Evolutionary conservation across 2,888 invertebrate species (phyloP), one percentile per base, ranked within the genome.

Genomic region (Lypha dubia): DNA sequence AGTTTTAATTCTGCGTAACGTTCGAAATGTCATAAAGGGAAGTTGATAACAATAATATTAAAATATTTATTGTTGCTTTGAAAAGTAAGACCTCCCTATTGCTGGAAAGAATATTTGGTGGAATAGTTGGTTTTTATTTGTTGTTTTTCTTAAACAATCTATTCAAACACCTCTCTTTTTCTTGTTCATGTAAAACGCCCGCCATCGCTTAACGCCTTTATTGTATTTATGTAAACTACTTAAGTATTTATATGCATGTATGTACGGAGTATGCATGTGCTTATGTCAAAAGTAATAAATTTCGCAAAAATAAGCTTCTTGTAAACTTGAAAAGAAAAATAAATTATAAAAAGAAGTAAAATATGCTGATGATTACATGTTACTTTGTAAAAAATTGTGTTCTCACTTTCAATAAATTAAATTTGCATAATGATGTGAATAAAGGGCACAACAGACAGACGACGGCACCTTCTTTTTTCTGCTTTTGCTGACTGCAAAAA

Each of bases 321-420:
- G 24, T 44, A 15, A 24, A 63, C 22, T 13, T 35, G 0, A 20
- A 38, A 24, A 51, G n/a, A n/a, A 63, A n/a, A 41, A 1, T n/a
- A 44, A 53, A 15, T 8, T 32, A 20, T 20, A 49, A 44, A 20
- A 6, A 6, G 44, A 44, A 5, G 46, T 38, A 46, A 9, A 49
- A 28, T 32, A 20, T 49, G 67, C 60, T 74, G 6, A 62, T 68
- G 32, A 60, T 51, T 49, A 49, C 38, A 58, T 58, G 38, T 49
- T 67, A 20, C 24, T 77, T 11, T 38, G 6, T n/a, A 7, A 0
- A 3, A 22, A 49, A 22, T 74, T 46, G 24, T 68, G 38, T 70
- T 82, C 81, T 81, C 81, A 79, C 81, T 84, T 84, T 84, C 77
- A 81, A 84, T 71, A 81, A 74, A 80, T 80, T 73, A 56, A 84